Evolutionary conservation across 2,888 invertebrate genomes (phyloP), one percentile per base, ranked within the genome.

Genomic region (Priocnemis perturbator): DNA sequence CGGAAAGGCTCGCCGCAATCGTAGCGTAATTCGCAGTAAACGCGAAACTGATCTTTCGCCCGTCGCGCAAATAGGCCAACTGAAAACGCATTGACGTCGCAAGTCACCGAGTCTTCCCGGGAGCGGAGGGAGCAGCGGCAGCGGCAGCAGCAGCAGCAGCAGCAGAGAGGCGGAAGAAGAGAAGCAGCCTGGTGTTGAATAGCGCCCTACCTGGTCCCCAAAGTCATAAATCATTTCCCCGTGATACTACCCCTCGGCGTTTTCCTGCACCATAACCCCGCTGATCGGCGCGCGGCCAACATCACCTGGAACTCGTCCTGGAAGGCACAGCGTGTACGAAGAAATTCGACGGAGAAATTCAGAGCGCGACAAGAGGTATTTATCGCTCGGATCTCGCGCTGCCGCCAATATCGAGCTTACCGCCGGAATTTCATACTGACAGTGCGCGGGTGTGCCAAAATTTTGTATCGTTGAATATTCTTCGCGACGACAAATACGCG

Each of bases 141-240:
- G 65, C 60, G 21, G 60, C 48, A 55, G 62, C 23, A 48, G 48
- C 56, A 57, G 64, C 58, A 64, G 47, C 56, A 20, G 45, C 52
- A 26, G 64, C 68, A 57, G 17, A 50, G 60, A 55, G 73, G 53
- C 58, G 69, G 78, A 78, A 73, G 71, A 79, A 79, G 81, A 79
- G 79, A 74, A 73, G 70, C 70, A 76, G 65, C 63, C 67, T 67
- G 71, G 64, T 81, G 73, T 76, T 81, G 82, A 86, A 87, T 85
- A 82, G 78, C 83, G 84, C 86, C 84, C 85, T 88, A 86, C 87
- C 85, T 87, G 88, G 83, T 81, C 83, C 84, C 85, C 78, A 73
- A 77, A 77, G 82, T 86, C 86, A 88, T 89, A 87, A 89, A 88
- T 88, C 88, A 89, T 87, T 83, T 87, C 86, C 85, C 85, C 86